phyloP scores from a whole-genome alignment of 2,888 invertebrate genomes.

The Anodontia alba region DNA sequence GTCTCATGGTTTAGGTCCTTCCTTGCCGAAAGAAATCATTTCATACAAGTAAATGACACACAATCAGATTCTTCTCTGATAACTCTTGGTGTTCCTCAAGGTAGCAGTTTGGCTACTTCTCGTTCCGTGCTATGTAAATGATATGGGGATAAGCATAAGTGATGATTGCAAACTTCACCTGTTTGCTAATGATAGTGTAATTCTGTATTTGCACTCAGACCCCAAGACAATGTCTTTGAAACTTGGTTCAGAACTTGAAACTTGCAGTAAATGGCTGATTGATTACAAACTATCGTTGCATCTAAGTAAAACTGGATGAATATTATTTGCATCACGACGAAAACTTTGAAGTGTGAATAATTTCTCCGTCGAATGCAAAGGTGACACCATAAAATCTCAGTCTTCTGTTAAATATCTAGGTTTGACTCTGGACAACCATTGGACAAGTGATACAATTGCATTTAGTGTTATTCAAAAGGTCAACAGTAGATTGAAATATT shows the following conservation, averaged over 20 bases:
- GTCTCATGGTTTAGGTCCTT: too few relatives aligned
- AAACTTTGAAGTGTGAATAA: neutral
- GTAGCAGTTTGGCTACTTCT: neutral
- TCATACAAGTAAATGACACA: too few relatives aligned
- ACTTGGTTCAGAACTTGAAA: neutral
- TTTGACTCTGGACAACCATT: neutral
- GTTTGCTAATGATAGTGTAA: neutral
- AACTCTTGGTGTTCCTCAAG: neutral
- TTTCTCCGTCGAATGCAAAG: neutral
- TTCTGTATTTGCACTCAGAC: neutral
- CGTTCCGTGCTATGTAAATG: neutral
- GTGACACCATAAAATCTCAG: neutral
- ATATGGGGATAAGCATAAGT: neutral
- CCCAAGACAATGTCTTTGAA: too few relatives aligned
- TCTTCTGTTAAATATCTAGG: neutral
- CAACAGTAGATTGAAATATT: neutral
- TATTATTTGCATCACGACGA: neutral
- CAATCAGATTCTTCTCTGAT: too few relatives aligned
- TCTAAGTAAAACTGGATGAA: neutral
- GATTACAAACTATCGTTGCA: neutral
- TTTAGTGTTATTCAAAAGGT: neutral
- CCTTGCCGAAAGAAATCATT: too few relatives aligned
- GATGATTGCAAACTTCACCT: neutral
- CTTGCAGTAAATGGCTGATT: neutral
- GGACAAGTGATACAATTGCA: neutral